A percentile compares a stretch with the other conserved stretches of the same genome.
phyloP scores from a whole-genome alignment of 1,140 invertebrate species.

The Cheumatopsyche charites region DNA sequence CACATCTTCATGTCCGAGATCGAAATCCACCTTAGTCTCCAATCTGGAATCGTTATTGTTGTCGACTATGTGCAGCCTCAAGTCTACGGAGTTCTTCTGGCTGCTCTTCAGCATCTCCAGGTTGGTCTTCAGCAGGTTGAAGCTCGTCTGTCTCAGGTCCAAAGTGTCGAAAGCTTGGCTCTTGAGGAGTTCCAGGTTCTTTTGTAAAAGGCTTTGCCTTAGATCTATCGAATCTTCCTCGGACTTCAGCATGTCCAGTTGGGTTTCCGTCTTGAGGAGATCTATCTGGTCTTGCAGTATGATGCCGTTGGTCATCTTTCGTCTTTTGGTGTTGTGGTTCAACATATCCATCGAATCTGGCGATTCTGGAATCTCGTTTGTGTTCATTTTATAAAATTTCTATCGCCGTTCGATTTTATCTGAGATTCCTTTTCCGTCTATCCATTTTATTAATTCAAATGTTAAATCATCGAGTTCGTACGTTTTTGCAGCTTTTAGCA shows the following conservation, averaged over 20 bases:
- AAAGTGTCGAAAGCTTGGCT: slow-evolving; percentile 42
- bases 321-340: slow-evolving; percentile 43
- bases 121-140: slow-evolving; percentile 45
- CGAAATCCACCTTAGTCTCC: neutral
- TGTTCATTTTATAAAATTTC: slow-evolving; percentile 22
- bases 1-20: slow-evolving; percentile 22
- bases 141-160: slow-evolving; percentile 43
- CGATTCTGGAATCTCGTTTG: slow-evolving; percentile 45
- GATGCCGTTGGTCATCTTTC: slow-evolving; percentile 41
- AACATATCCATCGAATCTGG: slow-evolving; percentile 44
- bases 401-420: too few relatives aligned
- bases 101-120: slow-evolving; percentile 46
- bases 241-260: slow-evolving; percentile 40
- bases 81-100: slow-evolving; percentile 42
- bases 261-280: slow-evolving; percentile 42
- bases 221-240: slow-evolving; percentile 38
- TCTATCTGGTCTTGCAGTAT: slow-evolving; percentile 42
- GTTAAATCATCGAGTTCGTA: too few relatives aligned
- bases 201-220: slow-evolving; percentile 44
- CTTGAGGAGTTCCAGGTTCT: slow-evolving; percentile 45
- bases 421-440: too few relatives aligned
- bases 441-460: too few relatives aligned
- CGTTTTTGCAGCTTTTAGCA: too few relatives aligned
- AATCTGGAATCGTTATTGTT: neutral
- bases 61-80: slow-evolving; percentile 35